Base-by-base conservation (phyloP, 2,113 vertebrate species). In the Lophura nycthemera region DNA sequence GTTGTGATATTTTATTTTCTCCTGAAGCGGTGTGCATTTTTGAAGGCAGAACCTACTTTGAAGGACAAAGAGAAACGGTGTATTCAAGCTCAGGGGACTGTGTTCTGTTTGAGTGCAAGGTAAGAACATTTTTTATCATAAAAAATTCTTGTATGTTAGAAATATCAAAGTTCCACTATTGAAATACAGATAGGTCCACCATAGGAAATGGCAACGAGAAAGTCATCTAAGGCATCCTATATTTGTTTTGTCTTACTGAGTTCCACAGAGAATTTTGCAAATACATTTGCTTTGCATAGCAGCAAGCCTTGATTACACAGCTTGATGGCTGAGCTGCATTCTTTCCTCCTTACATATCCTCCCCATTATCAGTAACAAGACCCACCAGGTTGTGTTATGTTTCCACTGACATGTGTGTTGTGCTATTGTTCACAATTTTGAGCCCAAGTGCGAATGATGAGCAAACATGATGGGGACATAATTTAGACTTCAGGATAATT, bases 81-180 rank as follows among this genome's bases (percentile, higher is more conserved):
- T 98, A 98, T 86, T 99, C 99, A 84, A 97, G 98, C 71, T 98
- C 98, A 92, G 98, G 98, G 94, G 98, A 98, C 48, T 99, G 99
- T 93, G 97, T 98, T 96, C 97, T 99, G n/a, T 99, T 99, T 97
- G 98, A 99, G 92, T 99, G 99, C 97, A 98, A 98, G 98, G 99
- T 99, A 98, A 98, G 98, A 93, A 74, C 70, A 85, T 34, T 38
- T 17, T 67, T 91, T 64, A 63, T 75, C 48, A 30, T 72, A 86
- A 80, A 69, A 64, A 52, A 65, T 30, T 86, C 32, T 85, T 88
- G 69, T 40, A 45, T 82, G 66, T 73, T 94, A 45, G 65, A 94
- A 88, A 40, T 93, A 83, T 78, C 61, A 61, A 95, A 92, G 87
- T 67, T 17, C 13, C 12, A 3, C 8, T 75, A 61, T 56, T 86